These are phyloP conservation scores for Turnix velox DNA, from an alignment of 2,113 vertebrate genomes.

Conservation along the genomic window DNA sequence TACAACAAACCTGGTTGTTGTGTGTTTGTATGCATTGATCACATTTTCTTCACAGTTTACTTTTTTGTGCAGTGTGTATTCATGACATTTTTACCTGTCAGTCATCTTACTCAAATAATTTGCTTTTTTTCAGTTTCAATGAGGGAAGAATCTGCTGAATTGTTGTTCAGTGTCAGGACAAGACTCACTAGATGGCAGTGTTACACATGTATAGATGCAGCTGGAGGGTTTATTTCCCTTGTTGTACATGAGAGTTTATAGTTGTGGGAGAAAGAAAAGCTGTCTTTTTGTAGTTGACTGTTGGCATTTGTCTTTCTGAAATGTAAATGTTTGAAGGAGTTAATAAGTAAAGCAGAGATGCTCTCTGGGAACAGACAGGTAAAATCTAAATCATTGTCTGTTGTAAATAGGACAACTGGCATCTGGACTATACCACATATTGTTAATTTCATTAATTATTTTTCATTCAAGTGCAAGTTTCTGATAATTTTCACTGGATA, in stretches of 20 bases:
- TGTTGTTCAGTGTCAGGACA: not conserved
- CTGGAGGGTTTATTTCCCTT: not conserved
- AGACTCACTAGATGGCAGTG: conserved; percentile 35
- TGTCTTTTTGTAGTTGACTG: not conserved
- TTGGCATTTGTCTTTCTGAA: not conserved
- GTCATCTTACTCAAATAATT: not conserved
- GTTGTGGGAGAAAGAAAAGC: not conserved
- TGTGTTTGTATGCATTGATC: not conserved
- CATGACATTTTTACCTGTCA: not conserved
- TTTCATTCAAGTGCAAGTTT: not conserved
- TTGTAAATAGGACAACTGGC: not conserved
- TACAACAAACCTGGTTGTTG: not conserved
- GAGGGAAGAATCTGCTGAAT: not conserved
- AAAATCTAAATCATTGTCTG: not conserved
- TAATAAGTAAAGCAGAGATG: not conserved
- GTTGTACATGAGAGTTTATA: fast-evolving
- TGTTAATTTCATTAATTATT: too few relatives aligned
- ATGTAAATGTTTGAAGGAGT: not conserved
- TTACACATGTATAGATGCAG: not conserved
- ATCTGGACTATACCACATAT: not conserved
- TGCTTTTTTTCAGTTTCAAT: not conserved
- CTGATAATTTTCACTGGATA: not conserved
- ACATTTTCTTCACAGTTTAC: not conserved
- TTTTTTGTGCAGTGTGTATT: not conserved
- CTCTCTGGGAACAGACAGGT: not conserved